phyloP scores from a whole-genome alignment of 2,888 invertebrate genomes.

The Caenorhabditis sulstoni region DNA sequence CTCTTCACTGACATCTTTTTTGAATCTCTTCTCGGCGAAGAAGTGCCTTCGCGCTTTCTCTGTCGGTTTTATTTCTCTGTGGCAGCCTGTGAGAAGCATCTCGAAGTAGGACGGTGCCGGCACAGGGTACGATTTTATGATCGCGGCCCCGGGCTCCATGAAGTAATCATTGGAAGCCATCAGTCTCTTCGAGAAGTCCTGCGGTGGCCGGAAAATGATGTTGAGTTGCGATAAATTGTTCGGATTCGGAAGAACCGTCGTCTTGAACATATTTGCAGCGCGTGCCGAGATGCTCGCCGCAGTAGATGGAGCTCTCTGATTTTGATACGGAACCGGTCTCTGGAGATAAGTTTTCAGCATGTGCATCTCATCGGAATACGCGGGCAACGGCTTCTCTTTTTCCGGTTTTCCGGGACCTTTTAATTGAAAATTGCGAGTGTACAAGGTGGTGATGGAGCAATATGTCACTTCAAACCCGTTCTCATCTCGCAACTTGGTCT shows the following conservation, averaged over 20 bases:
- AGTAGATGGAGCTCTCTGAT: too few species aligned
- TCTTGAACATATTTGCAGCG: slow-evolving; percentile 5
- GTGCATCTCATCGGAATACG: background rate
- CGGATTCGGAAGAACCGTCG: slow-evolving; percentile 4
- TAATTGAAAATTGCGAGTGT: background rate
- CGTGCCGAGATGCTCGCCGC: background rate
- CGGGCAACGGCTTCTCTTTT: background rate
- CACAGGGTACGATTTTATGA: too few species aligned
- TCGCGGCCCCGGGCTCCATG: background rate
- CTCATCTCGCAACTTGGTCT: too few species aligned
- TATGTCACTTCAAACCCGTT: too few species aligned
- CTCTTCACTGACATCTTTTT: too few species aligned
- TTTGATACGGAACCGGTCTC: background rate
- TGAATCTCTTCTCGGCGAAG: too few species aligned
- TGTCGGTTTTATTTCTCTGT: too few species aligned
- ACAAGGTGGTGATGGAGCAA: background rate
- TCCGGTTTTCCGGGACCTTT: background rate
- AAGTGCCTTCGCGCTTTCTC: too few species aligned
- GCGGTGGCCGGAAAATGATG: slow-evolving; percentile 16
- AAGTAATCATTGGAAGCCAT: background rate
- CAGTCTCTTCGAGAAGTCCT: background rate
- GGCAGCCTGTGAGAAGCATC: too few species aligned
- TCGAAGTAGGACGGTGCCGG: too few species aligned
- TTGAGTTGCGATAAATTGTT: background rate
- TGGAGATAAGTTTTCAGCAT: background rate